Evolutionary conservation across 1,140 invertebrate genomes (phyloP).

Genomic region (Alviniconcha marisindica): DNA sequence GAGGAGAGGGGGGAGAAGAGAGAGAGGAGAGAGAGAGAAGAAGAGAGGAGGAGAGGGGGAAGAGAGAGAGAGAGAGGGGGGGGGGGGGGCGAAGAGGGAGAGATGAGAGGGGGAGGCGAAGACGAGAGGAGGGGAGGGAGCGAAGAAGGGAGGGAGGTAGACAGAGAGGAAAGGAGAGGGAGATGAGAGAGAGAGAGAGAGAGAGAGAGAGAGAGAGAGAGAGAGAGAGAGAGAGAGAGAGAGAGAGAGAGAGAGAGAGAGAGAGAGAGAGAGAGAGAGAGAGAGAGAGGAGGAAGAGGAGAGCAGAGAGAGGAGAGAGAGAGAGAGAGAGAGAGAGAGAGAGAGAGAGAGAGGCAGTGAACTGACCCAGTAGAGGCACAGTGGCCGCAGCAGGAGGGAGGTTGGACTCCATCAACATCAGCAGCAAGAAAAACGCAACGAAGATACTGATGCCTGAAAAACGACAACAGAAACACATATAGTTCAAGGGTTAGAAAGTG

Average conservation of each 20-base stretch:
- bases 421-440: conserved; percentile 75
- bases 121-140: neutral
- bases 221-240: too few relatives aligned
- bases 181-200: too few relatives aligned
- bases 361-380: conserved; percentile 75
- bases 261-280: too few relatives aligned
- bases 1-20: too few relatives aligned
- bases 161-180: too few relatives aligned
- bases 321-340: neutral
- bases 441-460: conserved; percentile 75
- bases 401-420: conserved; percentile 71
- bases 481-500: too few relatives aligned
- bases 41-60: neutral
- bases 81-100: neutral
- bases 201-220: too few relatives aligned
- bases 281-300: too few relatives aligned
- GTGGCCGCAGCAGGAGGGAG: conserved; percentile 72
- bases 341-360: neutral
- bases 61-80: neutral
- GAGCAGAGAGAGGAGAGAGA: neutral
- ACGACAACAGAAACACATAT: neutral
- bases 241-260: too few relatives aligned
- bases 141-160: too few relatives aligned
- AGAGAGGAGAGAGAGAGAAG: neutral
- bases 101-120: neutral